Evolutionary conservation across 2,113 vertebrate genomes (phyloP), one percentile per base, ranked within the genome.

Genomic region (Gallinago undulata): DNA sequence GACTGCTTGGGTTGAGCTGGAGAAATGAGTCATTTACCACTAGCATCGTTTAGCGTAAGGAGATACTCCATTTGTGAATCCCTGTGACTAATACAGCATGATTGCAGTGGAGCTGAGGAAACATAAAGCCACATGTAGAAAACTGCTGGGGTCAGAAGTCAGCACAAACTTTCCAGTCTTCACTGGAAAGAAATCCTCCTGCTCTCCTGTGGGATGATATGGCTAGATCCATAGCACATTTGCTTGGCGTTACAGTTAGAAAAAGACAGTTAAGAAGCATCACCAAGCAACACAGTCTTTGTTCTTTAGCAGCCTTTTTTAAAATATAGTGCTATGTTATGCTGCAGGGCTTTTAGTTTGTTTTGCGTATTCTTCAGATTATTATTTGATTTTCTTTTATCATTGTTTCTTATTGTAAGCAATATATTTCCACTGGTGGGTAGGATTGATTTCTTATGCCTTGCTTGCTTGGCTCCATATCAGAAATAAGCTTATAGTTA

Each of bases 361-460:
- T 41, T 91, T 85, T 85, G n/a, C 72, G 86, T 86, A 51, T 88
- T 92, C 68, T 87, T 80, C 70, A 28, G 55, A 72, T 89, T 86
- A 74, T 86, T 83, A 72, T 82, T 93, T 90, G n/a, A 74, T 93
- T 88, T 90, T 73, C 64, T 70, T 93, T 82, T 91, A 85, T 84
- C 73, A 19, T 43, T 86, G 4, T 88, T 88, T 96, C 68, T 95
- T 94, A 64, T 27, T 88, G 51, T 89, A 86, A 96, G 86, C 37
- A 92, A 80, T 94, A 45, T 72, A 79, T 93, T 91, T 92, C 68
- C 47, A 41, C 27, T 84, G 68, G n/a, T 90, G 55, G 50, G 39
- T 90, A n/a, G 85, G 92, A 94, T 83, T 95, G 63, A 94, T 94
- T 94, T 96, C 85, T 91, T 88, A 43, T 23, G 59, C 50, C 37